A percentile compares a stretch with the other conserved stretches of the same genome.
Conservation (phyloP, 1,140 invertebrate genomes). For the Charaxes varanes region DNA sequence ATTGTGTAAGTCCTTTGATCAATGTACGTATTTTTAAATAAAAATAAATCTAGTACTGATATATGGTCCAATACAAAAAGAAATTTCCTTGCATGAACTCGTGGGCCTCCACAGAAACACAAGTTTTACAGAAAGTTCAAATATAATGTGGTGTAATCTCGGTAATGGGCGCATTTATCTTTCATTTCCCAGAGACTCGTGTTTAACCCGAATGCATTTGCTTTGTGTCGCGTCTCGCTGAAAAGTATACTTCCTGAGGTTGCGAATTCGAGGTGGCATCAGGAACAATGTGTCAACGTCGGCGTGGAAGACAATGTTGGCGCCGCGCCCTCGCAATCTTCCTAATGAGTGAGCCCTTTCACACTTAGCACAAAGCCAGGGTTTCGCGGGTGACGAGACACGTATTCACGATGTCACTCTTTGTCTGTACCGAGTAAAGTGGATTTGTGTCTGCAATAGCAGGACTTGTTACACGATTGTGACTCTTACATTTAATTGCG, state of each 20-base stretch:
- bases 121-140: slow-evolving; percentile 7
- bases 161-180: slow-evolving; percentile 44
- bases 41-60: no score
- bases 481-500: slow-evolving; percentile 16
- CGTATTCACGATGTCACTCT: slow-evolving; percentile 51
- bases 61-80: slow-evolving; percentile 1
- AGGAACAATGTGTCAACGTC: slow-evolving; percentile 45
- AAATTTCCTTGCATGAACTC: not conserved
- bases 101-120: slow-evolving; percentile 4
- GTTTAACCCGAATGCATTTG: slow-evolving; percentile 57
- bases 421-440: slow-evolving; percentile 50
- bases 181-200: slow-evolving; percentile 35
- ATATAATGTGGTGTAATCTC: slow-evolving; percentile 34
- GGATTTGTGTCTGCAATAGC: slow-evolving; percentile 30
- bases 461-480: slow-evolving; percentile 11
- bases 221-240: slow-evolving; percentile 34
- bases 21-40: no score
- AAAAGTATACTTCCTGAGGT: slow-evolving; percentile 46
- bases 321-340: slow-evolving; percentile 66
- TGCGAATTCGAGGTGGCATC: slow-evolving; percentile 35
- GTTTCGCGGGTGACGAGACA: slow-evolving; percentile 64
- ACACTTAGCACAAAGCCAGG: slow-evolving; percentile 66
- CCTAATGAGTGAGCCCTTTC: slow-evolving; percentile 73
- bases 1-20: no score
- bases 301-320: slow-evolving; percentile 47